These are phyloP conservation scores for Platorchestia sp. DNA, from an alignment of 1,140 invertebrate species.

Conservation along the genomic window DNA sequence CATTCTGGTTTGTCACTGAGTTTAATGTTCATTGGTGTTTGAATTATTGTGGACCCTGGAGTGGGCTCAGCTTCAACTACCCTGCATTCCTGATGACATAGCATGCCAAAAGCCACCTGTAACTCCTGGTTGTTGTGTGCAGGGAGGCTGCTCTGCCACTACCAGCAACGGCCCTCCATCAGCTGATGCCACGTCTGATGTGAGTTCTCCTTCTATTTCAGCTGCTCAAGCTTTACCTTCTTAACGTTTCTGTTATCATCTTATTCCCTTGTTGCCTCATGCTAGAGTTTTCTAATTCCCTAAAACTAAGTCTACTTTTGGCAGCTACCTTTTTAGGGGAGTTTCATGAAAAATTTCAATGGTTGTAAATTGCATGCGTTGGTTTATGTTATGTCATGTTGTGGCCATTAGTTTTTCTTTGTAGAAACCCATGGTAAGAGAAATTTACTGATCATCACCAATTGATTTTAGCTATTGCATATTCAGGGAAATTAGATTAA, in stretches of 20 bases:
- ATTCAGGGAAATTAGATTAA: too few relatives aligned
- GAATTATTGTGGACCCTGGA: background rate
- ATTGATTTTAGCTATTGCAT: too few relatives aligned
- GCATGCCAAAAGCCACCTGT: background rate
- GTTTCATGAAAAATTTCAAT: background rate
- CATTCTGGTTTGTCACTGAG: background rate
- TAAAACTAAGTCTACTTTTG: background rate
- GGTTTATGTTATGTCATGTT: too few relatives aligned
- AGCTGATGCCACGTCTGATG: constrained; percentile 9
- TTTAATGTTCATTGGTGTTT: background rate
- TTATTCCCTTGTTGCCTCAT: background rate
- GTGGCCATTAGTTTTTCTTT: too few relatives aligned
- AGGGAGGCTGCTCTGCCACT: background rate
- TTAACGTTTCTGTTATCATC: background rate
- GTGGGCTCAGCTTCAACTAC: background rate
- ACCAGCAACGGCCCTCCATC: constrained; percentile 5
- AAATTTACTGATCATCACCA: too few relatives aligned
- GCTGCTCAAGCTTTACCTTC: background rate
- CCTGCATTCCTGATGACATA: background rate
- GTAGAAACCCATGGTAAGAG: too few relatives aligned
- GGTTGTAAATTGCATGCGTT: background rate
- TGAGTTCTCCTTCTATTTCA: background rate
- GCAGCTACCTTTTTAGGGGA: background rate
- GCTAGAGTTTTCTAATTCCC: too few relatives aligned
- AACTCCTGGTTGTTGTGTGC: background rate